Evolutionary conservation across 2,113 vertebrate genomes (phyloP).

Genomic region (Lasiurus cinereus): DNA sequence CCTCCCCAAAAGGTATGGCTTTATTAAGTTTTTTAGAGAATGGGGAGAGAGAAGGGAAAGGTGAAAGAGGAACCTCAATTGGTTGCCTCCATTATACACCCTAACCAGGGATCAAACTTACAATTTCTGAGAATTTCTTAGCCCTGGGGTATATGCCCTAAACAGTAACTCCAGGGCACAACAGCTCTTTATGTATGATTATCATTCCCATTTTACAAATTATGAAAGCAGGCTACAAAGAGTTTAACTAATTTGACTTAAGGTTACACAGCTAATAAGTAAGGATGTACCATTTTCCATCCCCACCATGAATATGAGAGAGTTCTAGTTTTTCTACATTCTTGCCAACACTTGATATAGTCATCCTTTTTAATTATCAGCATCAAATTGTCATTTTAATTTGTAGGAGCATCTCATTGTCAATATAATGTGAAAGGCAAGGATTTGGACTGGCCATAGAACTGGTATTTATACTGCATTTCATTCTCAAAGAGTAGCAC

Average conservation of each 20-base stretch:
- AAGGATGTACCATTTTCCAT: not conserved
- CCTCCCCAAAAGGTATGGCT: not conserved
- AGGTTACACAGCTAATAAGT: not conserved
- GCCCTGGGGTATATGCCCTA: no score
- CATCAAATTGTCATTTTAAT: not conserved
- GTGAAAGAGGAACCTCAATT: not conserved
- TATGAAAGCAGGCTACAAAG: not conserved
- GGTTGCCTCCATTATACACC: no score
- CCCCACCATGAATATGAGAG: not conserved
- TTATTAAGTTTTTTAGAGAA: not conserved
- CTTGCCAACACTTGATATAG: not conserved
- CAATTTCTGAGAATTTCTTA: no score
- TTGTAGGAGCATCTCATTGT: not conserved
- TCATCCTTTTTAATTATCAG: not conserved
- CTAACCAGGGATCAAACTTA: no score
- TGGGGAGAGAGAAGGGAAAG: not conserved
- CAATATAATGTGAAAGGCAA: not conserved
- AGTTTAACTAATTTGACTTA: not conserved
- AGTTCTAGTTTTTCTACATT: not conserved
- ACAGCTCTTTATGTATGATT: not conserved
- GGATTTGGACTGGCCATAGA: not conserved
- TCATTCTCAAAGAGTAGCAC: not conserved
- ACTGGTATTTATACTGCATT: not conserved
- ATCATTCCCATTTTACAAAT: conserved; percentile 13
- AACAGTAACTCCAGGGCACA: not conserved